Conservation (phyloP, 2,888 invertebrate species). For the Xestia rhomboidea region DNA sequence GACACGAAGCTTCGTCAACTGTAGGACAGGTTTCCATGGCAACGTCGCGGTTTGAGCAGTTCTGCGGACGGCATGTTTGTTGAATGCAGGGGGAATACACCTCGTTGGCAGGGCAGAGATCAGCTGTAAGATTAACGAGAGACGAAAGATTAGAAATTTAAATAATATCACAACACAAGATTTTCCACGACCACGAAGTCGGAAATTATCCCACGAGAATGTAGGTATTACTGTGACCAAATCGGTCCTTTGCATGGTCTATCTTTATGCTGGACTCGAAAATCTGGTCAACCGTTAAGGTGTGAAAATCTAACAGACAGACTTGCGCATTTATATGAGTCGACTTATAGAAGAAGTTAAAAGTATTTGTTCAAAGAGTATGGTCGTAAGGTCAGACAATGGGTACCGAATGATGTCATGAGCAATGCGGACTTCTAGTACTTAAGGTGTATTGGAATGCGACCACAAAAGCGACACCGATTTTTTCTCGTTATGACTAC, state of each 20-base stretch:
- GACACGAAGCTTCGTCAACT: slow-evolving; percentile 18
- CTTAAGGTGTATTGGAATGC: neutral
- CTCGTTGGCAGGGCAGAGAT: slow-evolving; percentile 59
- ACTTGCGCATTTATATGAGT: neutral
- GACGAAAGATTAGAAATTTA: neutral
- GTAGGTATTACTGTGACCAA: neutral
- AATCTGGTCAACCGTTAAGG: neutral
- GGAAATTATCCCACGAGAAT: neutral
- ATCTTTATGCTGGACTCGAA: neutral
- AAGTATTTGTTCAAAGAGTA: too few species aligned
- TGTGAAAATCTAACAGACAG: neutral
- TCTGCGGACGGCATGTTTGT: slow-evolving; percentile 47
- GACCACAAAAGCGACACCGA: neutral
- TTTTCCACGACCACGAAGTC: neutral
- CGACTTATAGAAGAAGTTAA: neutral
- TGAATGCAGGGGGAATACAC: slow-evolving; percentile 50
- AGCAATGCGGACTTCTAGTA: neutral
- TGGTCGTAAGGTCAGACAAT: neutral
- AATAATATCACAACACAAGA: neutral
- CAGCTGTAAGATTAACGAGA: slow-evolving; percentile 50
- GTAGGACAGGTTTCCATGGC: slow-evolving; percentile 23
- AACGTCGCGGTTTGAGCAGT: slow-evolving; percentile 39
- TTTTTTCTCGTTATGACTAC: neutral
- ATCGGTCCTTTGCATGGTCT: neutral
- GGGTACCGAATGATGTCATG: neutral